Evolutionary conservation across 2,797 vertebrate genomes (phyloP), one percentile per base, ranked within the genome.

Genomic region (Delichon dasypus): DNA sequence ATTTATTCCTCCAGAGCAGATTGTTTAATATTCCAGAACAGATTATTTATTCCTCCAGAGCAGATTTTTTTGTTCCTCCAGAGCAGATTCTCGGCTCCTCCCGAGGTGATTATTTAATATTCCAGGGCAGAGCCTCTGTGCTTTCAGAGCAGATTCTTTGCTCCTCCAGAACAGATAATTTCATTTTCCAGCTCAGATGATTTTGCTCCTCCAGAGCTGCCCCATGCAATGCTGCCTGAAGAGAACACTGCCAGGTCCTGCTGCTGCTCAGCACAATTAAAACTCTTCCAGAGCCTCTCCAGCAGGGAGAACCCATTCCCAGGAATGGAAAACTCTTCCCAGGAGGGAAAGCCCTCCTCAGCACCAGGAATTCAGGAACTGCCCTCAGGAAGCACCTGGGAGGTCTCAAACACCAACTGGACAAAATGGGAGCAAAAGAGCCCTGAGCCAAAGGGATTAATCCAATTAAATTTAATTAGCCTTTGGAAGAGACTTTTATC

Each of bases 401-500:
- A 57, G 51, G 42, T 66, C 62, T 47, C 76, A 70, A 60, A 26
- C 3, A 6, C 44, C 50, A 57, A 5, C 32, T 20, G 81, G 42
- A 73, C 3, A 7, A 61, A 91, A 55, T 1, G 1, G 1, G 73
- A 91, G 73, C 50, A 80, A 60, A 79, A 38, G 61, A 79, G 73
- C 81, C 55, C 61, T 9, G 45, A 53, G 64, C 75, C 58, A 23
- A 53, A 67, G 53, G 65, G 54, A 93, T 83, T 64, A 91, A 80
- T 16, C 20, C 66, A 91, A 91, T 88, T 67, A 80, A 5, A 85
- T 72, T 60, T 55, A 91, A 93, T 96, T 77, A 96, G 75, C 14
- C 13, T 83, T 89, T 65, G 78, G 87, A 67, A 83, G 53, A 89
- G 68, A 67, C 58, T 89, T 93, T 80, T 80, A 77, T 74, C 85